These are phyloP conservation scores for Pomatostomus ruficeps DNA, from an alignment of 2,113 vertebrate species.

Conservation along the genomic window DNA sequence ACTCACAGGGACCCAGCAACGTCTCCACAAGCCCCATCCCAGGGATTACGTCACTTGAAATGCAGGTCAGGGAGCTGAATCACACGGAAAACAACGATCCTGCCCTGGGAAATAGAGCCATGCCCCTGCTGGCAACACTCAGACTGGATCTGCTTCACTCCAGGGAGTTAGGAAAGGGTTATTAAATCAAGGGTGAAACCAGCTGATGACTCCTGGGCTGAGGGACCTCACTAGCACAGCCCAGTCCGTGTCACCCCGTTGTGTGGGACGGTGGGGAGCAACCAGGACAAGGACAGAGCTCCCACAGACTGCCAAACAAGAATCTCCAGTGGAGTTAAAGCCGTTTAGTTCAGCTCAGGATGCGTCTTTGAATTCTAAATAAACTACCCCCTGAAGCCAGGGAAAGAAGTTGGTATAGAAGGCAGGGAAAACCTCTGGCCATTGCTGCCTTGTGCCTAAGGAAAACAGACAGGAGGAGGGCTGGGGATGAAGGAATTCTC, in stretches of 20 bases:
- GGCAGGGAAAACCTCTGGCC: not conserved
- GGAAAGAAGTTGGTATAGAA: not conserved
- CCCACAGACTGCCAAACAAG: not conserved
- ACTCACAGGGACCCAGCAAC: not conserved
- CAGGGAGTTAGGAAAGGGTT: not conserved
- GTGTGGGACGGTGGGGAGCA: not conserved
- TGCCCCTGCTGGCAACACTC: not conserved
- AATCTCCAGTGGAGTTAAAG: not conserved
- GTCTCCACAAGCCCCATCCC: not conserved
- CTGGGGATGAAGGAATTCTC: not conserved
- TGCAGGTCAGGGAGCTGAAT: slow-evolving; percentile 13
- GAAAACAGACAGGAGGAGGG: not conserved
- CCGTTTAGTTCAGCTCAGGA: not conserved
- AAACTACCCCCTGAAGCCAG: not conserved
- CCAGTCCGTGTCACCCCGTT: rapidly evolving
- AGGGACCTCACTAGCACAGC: not conserved
- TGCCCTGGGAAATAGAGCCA: not conserved
- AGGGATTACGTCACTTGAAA: not conserved
- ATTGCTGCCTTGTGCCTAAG: not conserved
- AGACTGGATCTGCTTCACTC: not conserved
- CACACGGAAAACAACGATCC: not conserved
- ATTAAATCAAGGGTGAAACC: not conserved
- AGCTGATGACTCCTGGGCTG: not conserved
- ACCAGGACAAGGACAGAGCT: not conserved
- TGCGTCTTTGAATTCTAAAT: not conserved